Percentiles rank a stretch among this genome's conserved stretches.
Evolutionary conservation across 2,113 vertebrate species (phyloP).

Genomic region (Anseranas semipalmata): DNA sequence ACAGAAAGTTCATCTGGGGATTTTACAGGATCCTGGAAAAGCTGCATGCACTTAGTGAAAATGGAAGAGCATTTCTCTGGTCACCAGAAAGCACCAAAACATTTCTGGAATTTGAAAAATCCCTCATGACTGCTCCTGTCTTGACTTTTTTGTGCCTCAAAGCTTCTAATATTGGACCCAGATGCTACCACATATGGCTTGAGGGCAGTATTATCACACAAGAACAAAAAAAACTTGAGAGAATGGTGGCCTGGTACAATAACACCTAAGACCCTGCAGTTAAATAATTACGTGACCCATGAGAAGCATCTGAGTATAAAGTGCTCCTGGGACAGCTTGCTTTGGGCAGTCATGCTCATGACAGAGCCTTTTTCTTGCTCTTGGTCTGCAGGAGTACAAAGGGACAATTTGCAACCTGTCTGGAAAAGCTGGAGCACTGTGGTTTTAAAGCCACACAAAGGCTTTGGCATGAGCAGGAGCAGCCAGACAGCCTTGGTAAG

Average conservation of each 20-base stretch:
- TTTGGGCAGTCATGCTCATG: neutral
- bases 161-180: neutral
- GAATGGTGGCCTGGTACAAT: neutral
- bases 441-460: neutral
- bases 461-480: neutral
- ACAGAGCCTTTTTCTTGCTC: neutral
- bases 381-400: neutral
- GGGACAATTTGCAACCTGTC: neutral
- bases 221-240: neutral
- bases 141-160: neutral
- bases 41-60: neutral
- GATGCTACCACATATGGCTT: neutral
- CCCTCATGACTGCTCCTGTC: neutral
- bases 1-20: neutral
- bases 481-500: neutral
- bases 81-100: neutral
- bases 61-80: neutral
- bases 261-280: accelerated
- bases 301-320: neutral
- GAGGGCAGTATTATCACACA: neutral
- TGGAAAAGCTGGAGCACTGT: neutral
- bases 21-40: neutral
- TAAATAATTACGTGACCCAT: neutral
- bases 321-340: neutral
- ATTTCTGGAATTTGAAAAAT: neutral